Evolutionary conservation across 2,888 invertebrate genomes (phyloP).

Genomic region (Tetragonula carbonaria): DNA sequence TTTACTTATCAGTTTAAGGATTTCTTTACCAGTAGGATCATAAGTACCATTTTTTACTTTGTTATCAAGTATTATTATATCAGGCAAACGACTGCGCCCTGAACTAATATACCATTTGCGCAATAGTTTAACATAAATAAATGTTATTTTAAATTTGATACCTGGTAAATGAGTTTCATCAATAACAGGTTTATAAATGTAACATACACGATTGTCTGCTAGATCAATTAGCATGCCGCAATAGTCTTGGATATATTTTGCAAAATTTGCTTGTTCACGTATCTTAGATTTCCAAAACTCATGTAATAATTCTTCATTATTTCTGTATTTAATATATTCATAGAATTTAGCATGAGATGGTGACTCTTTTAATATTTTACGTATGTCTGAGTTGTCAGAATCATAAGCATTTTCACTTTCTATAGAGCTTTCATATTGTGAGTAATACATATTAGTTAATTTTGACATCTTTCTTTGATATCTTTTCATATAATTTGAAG

Average conservation of each 20-base stretch:
- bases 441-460: constrained; percentile 42
- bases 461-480: constrained; percentile 20
- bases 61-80: constrained; percentile 17
- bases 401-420: constrained; percentile 38
- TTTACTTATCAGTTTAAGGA: constrained; percentile 23
- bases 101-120: constrained; percentile 62
- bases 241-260: constrained; percentile 18
- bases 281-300: constrained; percentile 41
- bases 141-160: constrained; percentile 52
- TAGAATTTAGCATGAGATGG: constrained; percentile 21
- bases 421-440: constrained; percentile 8
- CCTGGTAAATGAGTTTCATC: background rate
- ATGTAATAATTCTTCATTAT: constrained; percentile 13
- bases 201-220: constrained; percentile 31
- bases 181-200: constrained; percentile 36
- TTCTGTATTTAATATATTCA: constrained; percentile 21
- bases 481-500: background rate
- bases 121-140: constrained; percentile 37
- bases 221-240: constrained; percentile 47
- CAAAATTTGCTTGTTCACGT: background rate
- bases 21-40: constrained; percentile 23
- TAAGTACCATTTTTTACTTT: constrained; percentile 11
- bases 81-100: constrained; percentile 50
- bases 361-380: constrained; percentile 1
- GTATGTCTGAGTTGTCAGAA: constrained; percentile 33